Conservation (phyloP, 2,797 vertebrate genomes). For the Ceryle rudis region DNA sequence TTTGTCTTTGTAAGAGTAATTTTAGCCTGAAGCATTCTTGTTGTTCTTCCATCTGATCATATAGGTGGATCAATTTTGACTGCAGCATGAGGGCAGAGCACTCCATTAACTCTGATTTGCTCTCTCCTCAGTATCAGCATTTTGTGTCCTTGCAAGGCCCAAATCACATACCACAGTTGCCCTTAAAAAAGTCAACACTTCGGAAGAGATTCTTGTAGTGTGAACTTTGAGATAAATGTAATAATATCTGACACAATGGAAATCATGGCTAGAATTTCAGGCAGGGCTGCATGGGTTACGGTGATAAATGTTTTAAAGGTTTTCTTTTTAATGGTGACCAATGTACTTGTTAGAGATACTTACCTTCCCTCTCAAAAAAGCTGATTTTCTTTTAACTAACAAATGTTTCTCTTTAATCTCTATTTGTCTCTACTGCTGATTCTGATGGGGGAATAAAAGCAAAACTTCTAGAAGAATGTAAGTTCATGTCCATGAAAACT, state of each 20-base stretch:
- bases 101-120: slow-evolving; percentile 30
- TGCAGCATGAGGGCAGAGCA: not conserved
- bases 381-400: slow-evolving; percentile 81
- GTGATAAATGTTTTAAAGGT: not conserved
- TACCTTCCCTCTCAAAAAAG: slow-evolving; percentile 60
- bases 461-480: slow-evolving; percentile 96
- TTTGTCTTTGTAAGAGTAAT: slow-evolving; percentile 15
- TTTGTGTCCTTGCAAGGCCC: slow-evolving; percentile 8
- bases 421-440: slow-evolving; percentile 85
- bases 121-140: not conserved
- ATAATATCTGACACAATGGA: not conserved
- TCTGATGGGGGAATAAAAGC: slow-evolving; percentile 88
- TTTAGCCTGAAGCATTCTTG: slow-evolving; percentile 39
- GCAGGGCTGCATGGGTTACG: not conserved
- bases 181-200: slow-evolving; percentile 36
- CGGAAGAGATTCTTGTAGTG: not conserved
- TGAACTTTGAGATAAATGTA: not conserved
- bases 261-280: not conserved
- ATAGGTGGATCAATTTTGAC: slow-evolving; percentile 60
- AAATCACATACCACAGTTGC: not conserved
- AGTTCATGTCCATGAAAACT: slow-evolving; percentile 82
- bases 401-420: slow-evolving; percentile 88
- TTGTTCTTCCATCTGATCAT: slow-evolving; percentile 36
- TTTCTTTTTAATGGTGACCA: slow-evolving; percentile 23
- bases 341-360: not conserved